A percentile compares a stretch with the other conserved stretches of the same genome.
Conservation (phyloP, 2,888 invertebrate species). For the Euclidia mi region DNA sequence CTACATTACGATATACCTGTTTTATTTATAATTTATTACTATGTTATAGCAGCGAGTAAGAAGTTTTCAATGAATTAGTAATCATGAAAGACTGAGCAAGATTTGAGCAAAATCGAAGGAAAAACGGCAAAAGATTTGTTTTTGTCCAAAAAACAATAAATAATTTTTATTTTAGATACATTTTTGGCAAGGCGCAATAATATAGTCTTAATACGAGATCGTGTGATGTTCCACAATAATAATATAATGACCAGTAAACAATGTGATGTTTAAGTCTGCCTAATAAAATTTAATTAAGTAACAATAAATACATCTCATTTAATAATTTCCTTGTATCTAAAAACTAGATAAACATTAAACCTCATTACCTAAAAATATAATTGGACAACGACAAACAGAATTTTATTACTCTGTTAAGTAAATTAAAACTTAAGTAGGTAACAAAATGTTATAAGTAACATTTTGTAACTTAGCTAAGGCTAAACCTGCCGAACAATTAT, state of each 20-base stretch:
- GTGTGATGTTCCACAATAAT: constrained; percentile 73
- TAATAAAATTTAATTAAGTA: constrained; percentile 57
- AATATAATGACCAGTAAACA: constrained; percentile 71
- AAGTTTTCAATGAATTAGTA: constrained; percentile 31
- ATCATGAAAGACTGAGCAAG: constrained; percentile 69
- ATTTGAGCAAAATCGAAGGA: constrained; percentile 66
- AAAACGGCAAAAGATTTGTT: constrained; percentile 46
- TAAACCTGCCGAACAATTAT: too few relatives aligned
- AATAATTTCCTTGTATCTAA: constrained; percentile 57
- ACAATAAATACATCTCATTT: constrained; percentile 64
- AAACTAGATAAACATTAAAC: constrained; percentile 42
- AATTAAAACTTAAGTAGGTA: too few relatives aligned
- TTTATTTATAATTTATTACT: constrained; percentile 32
- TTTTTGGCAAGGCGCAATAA: constrained; percentile 86
- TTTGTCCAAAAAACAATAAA: constrained; percentile 61
- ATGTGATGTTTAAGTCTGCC: constrained; percentile 71
- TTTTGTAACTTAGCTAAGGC: too few relatives aligned
- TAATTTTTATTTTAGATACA: constrained; percentile 40
- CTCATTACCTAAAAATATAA: not conserved
- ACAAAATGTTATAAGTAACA: too few relatives aligned
- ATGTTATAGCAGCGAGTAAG: constrained; percentile 21
- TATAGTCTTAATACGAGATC: constrained; percentile 85
- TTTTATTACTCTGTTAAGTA: too few relatives aligned
- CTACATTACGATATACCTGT: constrained; percentile 52
- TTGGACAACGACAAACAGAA: too few relatives aligned